Percentiles rank a stretch among this genome's conserved stretches.
Conservation (phyloP, 1,140 invertebrate species). For the Euwallacea fornicatus region DNA sequence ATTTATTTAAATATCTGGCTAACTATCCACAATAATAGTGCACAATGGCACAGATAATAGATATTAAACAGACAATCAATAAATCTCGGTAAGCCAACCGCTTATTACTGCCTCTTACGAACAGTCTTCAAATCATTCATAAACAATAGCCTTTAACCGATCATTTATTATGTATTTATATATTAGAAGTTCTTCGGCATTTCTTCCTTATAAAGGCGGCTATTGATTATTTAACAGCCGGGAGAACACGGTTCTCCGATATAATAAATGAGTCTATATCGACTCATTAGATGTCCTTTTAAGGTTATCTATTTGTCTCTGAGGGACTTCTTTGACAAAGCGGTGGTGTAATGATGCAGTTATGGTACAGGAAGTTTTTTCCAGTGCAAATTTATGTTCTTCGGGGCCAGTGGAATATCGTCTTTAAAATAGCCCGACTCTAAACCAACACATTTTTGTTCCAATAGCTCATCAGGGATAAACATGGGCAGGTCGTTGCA, state of each 20-base stretch:
- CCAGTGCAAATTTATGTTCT: too few species aligned
- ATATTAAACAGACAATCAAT: too few species aligned
- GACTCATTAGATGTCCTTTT: constrained; percentile 7
- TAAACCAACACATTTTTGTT: too few species aligned
- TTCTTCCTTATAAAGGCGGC: constrained; percentile 9
- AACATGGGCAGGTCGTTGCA: too few species aligned
- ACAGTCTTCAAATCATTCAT: constrained; percentile 2
- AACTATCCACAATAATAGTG: not conserved
- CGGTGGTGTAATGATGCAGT: constrained; percentile 10
- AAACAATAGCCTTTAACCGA: constrained; percentile 5
- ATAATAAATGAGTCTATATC: not conserved
- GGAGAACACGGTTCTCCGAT: constrained; percentile 1
- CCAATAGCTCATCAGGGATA: too few species aligned
- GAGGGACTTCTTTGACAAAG: constrained; percentile 7
- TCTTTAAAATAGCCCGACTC: too few species aligned
- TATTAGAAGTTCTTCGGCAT: not conserved
- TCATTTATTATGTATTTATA: constrained; percentile 11
- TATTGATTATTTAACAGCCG: constrained; percentile 1
- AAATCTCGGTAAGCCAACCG: too few species aligned
- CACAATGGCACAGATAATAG: too few species aligned
- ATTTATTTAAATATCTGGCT: not conserved
- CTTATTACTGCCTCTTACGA: too few species aligned
- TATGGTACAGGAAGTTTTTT: not conserved
- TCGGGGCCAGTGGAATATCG: too few species aligned
- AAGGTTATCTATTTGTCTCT: constrained; percentile 15